Percentiles rank a stretch among this genome's conserved stretches.
Conservation (phyloP, 2,888 invertebrate genomes). For the Eurytoma adleriae region DNA sequence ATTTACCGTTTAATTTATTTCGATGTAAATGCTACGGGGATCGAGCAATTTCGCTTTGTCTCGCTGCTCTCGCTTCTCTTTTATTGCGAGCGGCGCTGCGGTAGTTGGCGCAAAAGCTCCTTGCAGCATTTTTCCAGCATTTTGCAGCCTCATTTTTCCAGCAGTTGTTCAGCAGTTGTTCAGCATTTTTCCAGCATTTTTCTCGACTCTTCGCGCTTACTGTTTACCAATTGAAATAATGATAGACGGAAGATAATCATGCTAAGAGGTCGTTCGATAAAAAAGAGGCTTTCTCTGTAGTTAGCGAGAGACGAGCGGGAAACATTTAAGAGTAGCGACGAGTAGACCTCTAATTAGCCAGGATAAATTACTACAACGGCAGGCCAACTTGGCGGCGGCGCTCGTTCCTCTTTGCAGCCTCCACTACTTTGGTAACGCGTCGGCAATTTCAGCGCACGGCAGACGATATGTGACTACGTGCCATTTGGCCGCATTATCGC, state of each 20-base stretch:
- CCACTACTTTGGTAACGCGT: conserved; percentile 4
- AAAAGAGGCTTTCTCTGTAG: no score
- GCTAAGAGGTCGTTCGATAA: not conserved
- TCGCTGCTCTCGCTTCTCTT: conserved; percentile 1
- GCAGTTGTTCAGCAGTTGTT: no score
- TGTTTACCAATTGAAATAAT: not conserved
- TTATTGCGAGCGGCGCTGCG: not conserved
- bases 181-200: no score
- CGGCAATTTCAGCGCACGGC: not conserved
- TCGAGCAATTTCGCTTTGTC: conserved; percentile 14
- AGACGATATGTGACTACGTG: not conserved
- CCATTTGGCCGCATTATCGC: conserved; percentile 41
- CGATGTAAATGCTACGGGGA: conserved; percentile 38
- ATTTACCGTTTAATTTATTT: conserved; percentile 53
- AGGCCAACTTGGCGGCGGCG: no score
- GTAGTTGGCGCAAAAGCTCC: no score
- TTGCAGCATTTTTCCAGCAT: no score
- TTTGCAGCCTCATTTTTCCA: not conserved
- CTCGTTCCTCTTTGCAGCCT: conserved; percentile 2
- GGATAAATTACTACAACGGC: conserved; percentile 20
- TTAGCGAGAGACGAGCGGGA: not conserved
- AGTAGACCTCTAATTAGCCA: conserved; percentile 31
- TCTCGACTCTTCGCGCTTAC: not conserved
- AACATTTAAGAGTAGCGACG: conserved; percentile 11
- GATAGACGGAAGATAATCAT: no score